These are phyloP conservation scores for Radopholus similis DNA, from an alignment of 1,140 invertebrate species.

Conservation along the genomic window DNA sequence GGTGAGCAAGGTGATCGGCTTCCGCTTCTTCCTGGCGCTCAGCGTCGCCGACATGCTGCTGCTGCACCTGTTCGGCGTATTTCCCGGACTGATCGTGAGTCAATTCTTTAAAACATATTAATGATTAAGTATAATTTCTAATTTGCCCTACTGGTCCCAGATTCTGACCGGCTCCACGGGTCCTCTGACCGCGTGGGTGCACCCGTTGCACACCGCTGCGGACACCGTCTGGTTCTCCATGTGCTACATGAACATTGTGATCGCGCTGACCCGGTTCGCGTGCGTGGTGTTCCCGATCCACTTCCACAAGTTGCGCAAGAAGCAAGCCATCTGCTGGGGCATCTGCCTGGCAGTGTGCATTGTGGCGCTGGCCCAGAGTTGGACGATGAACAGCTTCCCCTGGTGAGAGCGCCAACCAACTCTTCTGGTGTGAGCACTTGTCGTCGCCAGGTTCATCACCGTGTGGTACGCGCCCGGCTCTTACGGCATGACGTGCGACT, in stretches of 20 bases:
- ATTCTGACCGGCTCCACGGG: neutral
- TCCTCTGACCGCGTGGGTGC: constrained; percentile 5
- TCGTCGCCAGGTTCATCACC: neutral
- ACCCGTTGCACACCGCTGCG: neutral
- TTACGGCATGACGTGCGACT: constrained; percentile 18
- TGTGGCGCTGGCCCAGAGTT: neutral
- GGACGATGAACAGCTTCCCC: neutral
- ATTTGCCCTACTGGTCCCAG: neutral
- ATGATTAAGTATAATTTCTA: too few relatives aligned
- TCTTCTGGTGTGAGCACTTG: neutral
- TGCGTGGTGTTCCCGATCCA: constrained; percentile 21
- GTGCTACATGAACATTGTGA: constrained; percentile 14
- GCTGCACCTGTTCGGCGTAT: constrained; percentile 7
- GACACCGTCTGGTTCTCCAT: constrained; percentile 11
- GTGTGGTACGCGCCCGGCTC: constrained; percentile 3
- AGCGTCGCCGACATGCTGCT: neutral
- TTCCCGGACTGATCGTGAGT: constrained; percentile 7
- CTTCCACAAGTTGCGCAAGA: neutral
- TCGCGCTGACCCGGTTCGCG: constrained; percentile 3
- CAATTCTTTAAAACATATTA: neutral
- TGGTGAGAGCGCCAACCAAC: neutral
- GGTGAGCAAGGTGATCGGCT: constrained; percentile 6
- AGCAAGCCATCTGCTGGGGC: constrained; percentile 1
- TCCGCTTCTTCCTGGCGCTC: constrained; percentile 1
- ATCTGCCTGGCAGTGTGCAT: neutral